Evolutionary conservation across 1,140 invertebrate species (phyloP).

Genomic region (Drosophila pseudoananassae): DNA sequence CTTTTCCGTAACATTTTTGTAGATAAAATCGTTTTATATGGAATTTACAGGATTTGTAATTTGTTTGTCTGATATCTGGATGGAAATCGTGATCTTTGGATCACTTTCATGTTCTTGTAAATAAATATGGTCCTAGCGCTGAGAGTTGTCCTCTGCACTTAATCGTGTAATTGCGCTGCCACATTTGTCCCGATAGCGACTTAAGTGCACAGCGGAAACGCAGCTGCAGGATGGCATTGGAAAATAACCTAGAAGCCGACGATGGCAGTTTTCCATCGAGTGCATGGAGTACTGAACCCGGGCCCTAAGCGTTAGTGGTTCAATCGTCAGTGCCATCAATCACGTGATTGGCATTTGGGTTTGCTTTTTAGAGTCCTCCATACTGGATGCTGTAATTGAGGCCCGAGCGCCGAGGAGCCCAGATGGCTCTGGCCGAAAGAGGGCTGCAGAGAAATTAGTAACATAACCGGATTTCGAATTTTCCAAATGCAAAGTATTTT

Average conservation of each 20-base stretch:
- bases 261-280: constrained; percentile 13
- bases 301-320: constrained; percentile 36
- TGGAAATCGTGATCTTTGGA: too few species aligned
- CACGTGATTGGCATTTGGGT: constrained; percentile 66
- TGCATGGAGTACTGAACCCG: neutral
- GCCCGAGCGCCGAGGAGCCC: constrained; percentile 16
- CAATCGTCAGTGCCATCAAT: constrained; percentile 78
- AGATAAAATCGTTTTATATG: too few species aligned
- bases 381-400: constrained; percentile 59
- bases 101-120: neutral
- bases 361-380: constrained; percentile 39
- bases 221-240: constrained; percentile 52
- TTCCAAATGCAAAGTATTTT: constrained; percentile 74
- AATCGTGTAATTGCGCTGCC: constrained; percentile 63
- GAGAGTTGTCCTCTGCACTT: neutral
- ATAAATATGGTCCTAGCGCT: neutral
- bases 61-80: too few species aligned
- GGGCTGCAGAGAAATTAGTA: constrained; percentile 58
- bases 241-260: constrained; percentile 3
- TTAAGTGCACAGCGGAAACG: constrained; percentile 60
- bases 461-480: constrained; percentile 73
- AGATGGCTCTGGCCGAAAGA: neutral
- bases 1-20: too few species aligned
- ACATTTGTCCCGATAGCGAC: constrained; percentile 52
- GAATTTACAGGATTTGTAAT: too few species aligned